phyloP scores from a whole-genome alignment of 2,113 vertebrate species.

The Camarhynchus parvulus region DNA sequence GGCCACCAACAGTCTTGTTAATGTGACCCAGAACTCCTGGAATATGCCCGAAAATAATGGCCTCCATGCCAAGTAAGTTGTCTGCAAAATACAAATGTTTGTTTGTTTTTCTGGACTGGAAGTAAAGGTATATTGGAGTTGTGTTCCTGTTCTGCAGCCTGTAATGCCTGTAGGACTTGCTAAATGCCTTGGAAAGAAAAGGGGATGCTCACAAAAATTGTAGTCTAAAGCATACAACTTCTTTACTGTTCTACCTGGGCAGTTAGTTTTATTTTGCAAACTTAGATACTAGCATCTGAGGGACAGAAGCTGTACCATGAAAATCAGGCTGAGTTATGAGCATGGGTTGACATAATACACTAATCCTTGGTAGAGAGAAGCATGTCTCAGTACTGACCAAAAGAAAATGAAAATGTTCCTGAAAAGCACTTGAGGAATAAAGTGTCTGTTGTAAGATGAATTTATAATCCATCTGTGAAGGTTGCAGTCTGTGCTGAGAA shows the following conservation, averaged over 20 bases:
- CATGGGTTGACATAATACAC: neutral
- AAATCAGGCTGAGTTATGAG: neutral
- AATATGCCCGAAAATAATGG: slow-evolving; percentile 92
- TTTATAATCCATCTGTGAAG: neutral
- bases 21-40: slow-evolving; percentile 81
- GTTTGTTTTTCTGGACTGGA: neutral
- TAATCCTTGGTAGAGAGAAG: neutral
- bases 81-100: neutral
- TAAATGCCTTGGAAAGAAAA: neutral
- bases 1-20: slow-evolving; percentile 86
- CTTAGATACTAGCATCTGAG: neutral
- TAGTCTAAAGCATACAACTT: neutral
- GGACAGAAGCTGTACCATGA: neutral
- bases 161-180: neutral
- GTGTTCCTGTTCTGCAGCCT: neutral
- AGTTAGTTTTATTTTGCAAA: neutral
- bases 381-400: neutral
- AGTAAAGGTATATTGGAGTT: neutral
- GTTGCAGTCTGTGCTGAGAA: neutral
- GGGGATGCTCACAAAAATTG: neutral
- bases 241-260: neutral
- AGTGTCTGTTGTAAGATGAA: neutral
- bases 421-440: neutral
- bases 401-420: neutral
- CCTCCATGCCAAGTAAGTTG: slow-evolving; percentile 82